A percentile compares a stretch with the other conserved stretches of the same genome.
Evolutionary conservation across 2,113 vertebrate genomes (phyloP).

Genomic region (Vicugna pacos): DNA sequence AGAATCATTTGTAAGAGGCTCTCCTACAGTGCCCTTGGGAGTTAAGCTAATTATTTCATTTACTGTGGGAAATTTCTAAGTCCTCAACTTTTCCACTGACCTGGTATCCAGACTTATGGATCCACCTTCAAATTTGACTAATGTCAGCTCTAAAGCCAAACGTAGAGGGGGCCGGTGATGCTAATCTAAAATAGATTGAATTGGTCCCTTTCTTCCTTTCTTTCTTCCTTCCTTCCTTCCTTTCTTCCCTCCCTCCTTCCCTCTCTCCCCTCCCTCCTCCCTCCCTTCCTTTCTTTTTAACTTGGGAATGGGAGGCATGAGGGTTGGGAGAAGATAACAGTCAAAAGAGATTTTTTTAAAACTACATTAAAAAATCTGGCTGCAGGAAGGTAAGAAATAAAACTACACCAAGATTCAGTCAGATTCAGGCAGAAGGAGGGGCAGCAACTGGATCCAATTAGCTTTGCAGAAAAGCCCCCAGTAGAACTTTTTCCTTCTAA

Average conservation of each 20-base stretch:
- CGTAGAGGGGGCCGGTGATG: not conserved
- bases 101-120: conserved; percentile 31
- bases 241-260: not conserved
- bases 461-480: conserved; percentile 52
- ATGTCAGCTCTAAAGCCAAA: conserved; percentile 36
- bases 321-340: not conserved
- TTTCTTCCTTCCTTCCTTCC: not conserved
- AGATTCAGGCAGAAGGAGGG: conserved; percentile 55
- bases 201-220: not conserved
- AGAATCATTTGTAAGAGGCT: not conserved
- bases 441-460: conserved; percentile 76
- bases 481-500: conserved; percentile 70
- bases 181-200: not conserved
- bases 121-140: conserved; percentile 44
- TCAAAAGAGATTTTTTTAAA: conserved; percentile 4
- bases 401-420: conserved; percentile 58
- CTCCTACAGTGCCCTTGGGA: not conserved
- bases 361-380: not conserved
- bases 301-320: not conserved
- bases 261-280: too few species aligned
- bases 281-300: not conserved
- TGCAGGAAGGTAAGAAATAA: conserved; percentile 64
- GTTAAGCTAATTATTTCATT: not conserved
- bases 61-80: not conserved
- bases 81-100: conserved; percentile 2